These are phyloP conservation scores for Brotula barbata DNA, from an alignment of 2,797 vertebrate species.

Conservation along the genomic window DNA sequence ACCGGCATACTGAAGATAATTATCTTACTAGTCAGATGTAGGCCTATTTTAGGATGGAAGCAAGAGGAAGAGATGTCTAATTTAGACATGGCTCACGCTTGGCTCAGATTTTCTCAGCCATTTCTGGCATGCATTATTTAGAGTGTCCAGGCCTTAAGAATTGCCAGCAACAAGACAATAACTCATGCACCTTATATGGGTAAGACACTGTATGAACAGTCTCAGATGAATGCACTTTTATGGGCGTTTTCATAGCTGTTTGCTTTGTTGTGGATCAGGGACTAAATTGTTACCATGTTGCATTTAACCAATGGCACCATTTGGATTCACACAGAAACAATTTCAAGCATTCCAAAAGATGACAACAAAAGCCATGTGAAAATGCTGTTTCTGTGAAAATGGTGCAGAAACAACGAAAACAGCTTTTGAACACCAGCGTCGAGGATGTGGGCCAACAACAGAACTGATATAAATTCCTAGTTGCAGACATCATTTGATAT, in stretches of 20 bases:
- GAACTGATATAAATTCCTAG: no score
- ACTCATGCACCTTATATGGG: conserved; percentile 32
- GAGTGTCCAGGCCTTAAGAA: conserved; percentile 27
- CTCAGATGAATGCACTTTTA: neutral
- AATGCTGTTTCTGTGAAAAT: neutral
- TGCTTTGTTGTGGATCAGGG: neutral
- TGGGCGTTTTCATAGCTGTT: neutral
- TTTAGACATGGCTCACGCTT: conserved; percentile 39
- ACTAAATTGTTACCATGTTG: neutral
- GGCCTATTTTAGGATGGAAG: conserved; percentile 37
- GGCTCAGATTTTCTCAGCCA: conserved; percentile 32
- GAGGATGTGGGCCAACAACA: no score
- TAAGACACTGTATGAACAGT: conserved; percentile 17
- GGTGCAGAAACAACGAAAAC: no score
- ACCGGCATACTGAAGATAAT: conserved; percentile 40
- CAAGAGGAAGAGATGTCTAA: conserved; percentile 28
- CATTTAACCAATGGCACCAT: neutral
- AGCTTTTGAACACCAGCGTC: no score
- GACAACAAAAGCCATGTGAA: neutral
- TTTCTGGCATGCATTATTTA: conserved; percentile 32
- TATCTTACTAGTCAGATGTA: conserved; percentile 32
- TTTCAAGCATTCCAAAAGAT: neutral
- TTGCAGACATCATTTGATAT: no score
- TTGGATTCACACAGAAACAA: neutral
- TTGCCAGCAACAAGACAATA: conserved; percentile 31